These are phyloP conservation scores for Furcula furcula DNA, from an alignment of 2,888 invertebrate species.

Conservation along the genomic window DNA sequence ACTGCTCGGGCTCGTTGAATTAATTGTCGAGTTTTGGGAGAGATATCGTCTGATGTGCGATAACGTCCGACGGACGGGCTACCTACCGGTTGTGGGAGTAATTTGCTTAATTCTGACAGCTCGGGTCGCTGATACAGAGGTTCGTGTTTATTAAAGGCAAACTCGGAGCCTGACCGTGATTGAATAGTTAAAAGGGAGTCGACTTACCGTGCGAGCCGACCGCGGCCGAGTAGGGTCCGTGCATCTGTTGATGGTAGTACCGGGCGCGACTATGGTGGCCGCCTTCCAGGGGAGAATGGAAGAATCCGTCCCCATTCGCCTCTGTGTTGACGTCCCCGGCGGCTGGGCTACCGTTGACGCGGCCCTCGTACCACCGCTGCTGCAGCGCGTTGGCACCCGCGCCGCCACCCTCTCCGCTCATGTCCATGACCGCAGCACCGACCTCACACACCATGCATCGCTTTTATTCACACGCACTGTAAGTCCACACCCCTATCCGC, in stretches of 20 bases:
- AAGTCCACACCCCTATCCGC: conserved; percentile 73
- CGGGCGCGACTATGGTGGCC: conserved; percentile 79
- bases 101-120: conserved; percentile 68
- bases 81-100: conserved; percentile 57
- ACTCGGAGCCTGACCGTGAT: conserved; percentile 30
- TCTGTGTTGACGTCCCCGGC: conserved; percentile 73
- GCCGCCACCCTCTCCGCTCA: conserved; percentile 74
- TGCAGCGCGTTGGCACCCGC: conserved; percentile 68
- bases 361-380: conserved; percentile 81
- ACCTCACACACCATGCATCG: conserved; percentile 81
- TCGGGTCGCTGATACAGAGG: conserved; percentile 45
- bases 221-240: conserved; percentile 78
- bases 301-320: conserved; percentile 78
- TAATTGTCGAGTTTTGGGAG: conserved; percentile 73
- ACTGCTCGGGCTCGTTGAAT: conserved; percentile 70
- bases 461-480: conserved; percentile 72
- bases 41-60: conserved; percentile 73
- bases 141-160: conserved; percentile 57
- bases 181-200: not conserved
- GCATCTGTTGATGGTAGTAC: conserved; percentile 82
- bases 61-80: conserved; percentile 55
- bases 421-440: conserved; percentile 74
- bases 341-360: conserved; percentile 79
- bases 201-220: conserved; percentile 78
- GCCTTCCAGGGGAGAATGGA: conserved; percentile 79